Evolutionary conservation across 2,888 invertebrate genomes (phyloP).

Genomic region (Hecatera dysodea): DNA sequence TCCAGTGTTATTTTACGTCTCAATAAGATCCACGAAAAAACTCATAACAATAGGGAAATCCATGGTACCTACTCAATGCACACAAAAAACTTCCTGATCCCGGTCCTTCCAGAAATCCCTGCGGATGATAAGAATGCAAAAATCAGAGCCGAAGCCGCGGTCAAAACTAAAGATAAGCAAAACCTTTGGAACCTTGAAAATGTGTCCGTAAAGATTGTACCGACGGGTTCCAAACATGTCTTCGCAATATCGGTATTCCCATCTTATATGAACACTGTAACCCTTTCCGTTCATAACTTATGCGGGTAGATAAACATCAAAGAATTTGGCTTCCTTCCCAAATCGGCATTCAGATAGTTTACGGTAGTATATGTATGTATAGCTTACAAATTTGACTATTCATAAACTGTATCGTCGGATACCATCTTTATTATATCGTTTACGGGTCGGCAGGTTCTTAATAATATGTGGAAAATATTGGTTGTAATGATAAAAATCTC

Average conservation of each 20-base stretch:
- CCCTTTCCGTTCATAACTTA: slow-evolving; percentile 66
- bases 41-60: slow-evolving; percentile 26
- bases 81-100: slow-evolving; percentile 17
- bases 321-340: slow-evolving; percentile 60
- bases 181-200: slow-evolving; percentile 53
- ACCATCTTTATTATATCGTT: slow-evolving; percentile 41
- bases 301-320: slow-evolving; percentile 65
- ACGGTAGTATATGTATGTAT: slow-evolving; percentile 51
- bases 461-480: slow-evolving; percentile 26
- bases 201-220: slow-evolving; percentile 56
- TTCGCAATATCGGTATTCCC: slow-evolving; percentile 55
- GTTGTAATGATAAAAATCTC: slow-evolving; percentile 15
- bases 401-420: slow-evolving; percentile 18
- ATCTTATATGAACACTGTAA: slow-evolving; percentile 58
- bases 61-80: slow-evolving; percentile 2
- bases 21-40: neutral
- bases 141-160: slow-evolving; percentile 34
- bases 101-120: slow-evolving; percentile 16
- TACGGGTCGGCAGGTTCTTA: slow-evolving; percentile 32
- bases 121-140: slow-evolving; percentile 49
- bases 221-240: slow-evolving; percentile 53
- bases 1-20: neutral
- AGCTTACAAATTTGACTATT: slow-evolving; percentile 25
- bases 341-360: slow-evolving; percentile 58
- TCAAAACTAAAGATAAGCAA: slow-evolving; percentile 50